Base-by-base conservation (phyloP, 2,888 invertebrate species). In the Branchellion lobata region DNA sequence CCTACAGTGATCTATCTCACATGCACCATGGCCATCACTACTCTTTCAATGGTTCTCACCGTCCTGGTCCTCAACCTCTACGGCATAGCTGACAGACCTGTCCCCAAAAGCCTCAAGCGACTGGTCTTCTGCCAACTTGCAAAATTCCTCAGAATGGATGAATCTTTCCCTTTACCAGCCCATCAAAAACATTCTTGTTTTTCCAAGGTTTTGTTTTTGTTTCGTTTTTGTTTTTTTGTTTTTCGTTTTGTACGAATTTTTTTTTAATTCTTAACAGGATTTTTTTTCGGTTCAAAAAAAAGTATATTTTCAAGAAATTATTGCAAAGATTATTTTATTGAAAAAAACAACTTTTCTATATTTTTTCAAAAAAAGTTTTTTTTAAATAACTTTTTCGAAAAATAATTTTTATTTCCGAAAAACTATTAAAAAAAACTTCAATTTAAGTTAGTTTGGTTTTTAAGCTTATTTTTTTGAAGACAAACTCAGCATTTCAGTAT, bases 11-110 rank as follows among this genome's bases (percentile, higher is more conserved):
- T 83, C 31, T 83, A 83, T 73, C 80, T 83, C 74, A 83, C 83
- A 1, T 83, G 83, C 73, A 83, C 83, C 5, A 81, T 83, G 82
- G 83, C 83, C 61, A 83, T 83, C 72, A 83, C 83, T 14, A 83
- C 83, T 0, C 78, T 83, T 34, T 83, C 82, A 24, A 83, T 83
- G 83, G 82, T 83, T 8, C 81, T 83, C 53, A 83, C 83, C 3
- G 83, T 83, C 5, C 81, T 83, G 29, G 82, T 83, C 18, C 78
- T 83, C 21, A 83, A 83, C 78, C 81, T 83, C 27, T 83, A 83
- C 78, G 81, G 82, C 68, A 80, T 83, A 34, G 76, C 81, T 3
- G 83, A 83, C 78, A 74, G 82, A 18, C 83, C 83, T 1, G 83
- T 83, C n/a, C 83, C 83, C 2, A 40, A 51, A 34, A 83, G 82